These are phyloP conservation scores for Galeopterus variegatus DNA, from an alignment of 2,113 vertebrate genomes.

Conservation along the genomic window DNA sequence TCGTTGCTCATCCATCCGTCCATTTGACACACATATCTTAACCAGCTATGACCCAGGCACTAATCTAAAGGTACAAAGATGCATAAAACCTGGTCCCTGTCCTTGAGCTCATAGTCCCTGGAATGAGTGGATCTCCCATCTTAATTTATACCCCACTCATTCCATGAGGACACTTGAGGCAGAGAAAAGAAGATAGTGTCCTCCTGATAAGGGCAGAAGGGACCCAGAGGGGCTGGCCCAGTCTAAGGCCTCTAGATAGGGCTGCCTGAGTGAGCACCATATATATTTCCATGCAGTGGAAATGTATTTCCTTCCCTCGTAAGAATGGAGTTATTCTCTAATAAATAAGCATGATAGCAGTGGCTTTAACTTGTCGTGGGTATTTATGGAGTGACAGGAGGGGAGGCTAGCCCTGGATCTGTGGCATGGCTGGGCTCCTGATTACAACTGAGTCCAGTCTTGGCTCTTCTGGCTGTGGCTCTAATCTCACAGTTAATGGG, in stretches of 20 bases:
- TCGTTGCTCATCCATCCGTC: not conserved
- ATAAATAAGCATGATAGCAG: not conserved
- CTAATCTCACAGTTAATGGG: slow-evolving; percentile 69
- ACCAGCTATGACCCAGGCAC: not conserved
- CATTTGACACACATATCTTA: not conserved
- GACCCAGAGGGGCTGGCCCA: not conserved
- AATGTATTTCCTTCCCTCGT: not conserved
- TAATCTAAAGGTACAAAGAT: not conserved
- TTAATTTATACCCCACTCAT: not conserved
- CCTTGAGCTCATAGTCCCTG: not conserved
- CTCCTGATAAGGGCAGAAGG: not conserved
- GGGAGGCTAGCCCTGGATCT: not conserved
- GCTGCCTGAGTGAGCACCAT: not conserved
- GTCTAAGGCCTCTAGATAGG: not conserved
- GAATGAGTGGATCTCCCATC: not conserved
- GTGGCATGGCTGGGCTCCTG: not conserved
- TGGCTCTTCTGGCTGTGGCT: not conserved
- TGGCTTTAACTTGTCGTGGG: not conserved
- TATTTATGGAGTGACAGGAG: not conserved
- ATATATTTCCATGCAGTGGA: not conserved
- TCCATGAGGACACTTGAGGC: not conserved
- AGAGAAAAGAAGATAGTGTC: not conserved
- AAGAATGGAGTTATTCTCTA: not conserved
- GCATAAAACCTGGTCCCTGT: not conserved
- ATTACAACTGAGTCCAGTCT: not conserved